Evolutionary conservation across 2,113 vertebrate genomes (phyloP).

Genomic region (Albula goreensis): DNA sequence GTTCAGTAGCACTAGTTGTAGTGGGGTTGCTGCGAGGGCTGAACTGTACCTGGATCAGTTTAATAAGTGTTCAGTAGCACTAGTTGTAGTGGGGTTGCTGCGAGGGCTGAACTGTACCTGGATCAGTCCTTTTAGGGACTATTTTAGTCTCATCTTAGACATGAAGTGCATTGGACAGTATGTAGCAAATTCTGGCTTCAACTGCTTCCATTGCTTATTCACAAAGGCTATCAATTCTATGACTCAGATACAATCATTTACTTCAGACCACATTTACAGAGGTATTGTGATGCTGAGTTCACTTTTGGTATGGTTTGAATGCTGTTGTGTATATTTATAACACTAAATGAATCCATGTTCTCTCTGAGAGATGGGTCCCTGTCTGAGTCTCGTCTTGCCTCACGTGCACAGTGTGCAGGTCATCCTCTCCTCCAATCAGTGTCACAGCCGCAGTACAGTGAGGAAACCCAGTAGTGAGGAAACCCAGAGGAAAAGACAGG

Average conservation of each 20-base stretch:
- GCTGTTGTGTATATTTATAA: neutral
- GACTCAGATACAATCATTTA: neutral
- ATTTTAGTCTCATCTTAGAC: neutral
- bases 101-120: conserved; percentile 31
- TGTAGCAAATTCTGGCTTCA: neutral
- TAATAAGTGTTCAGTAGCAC: conserved; percentile 48
- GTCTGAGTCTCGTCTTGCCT: no score
- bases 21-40: neutral
- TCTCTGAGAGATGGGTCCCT: neutral
- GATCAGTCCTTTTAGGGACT: neutral
- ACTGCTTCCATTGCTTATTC: no score
- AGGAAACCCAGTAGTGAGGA: conserved; percentile 34
- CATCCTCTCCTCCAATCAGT: neutral
- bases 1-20: conserved; percentile 28
- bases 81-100: neutral
- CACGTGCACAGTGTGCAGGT: no score
- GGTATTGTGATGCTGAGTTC: neutral
- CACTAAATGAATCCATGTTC: neutral
- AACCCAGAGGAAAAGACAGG: conserved; percentile 62
- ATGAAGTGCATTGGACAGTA: neutral
- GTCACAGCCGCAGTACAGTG: conserved; percentile 37
- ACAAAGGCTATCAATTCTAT: neutral
- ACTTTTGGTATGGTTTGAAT: neutral
- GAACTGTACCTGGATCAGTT: conserved; percentile 36
- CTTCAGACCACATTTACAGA: neutral